Base-by-base conservation (phyloP, 2,797 vertebrate species). In the Pteronotus mesoamericanus region DNA sequence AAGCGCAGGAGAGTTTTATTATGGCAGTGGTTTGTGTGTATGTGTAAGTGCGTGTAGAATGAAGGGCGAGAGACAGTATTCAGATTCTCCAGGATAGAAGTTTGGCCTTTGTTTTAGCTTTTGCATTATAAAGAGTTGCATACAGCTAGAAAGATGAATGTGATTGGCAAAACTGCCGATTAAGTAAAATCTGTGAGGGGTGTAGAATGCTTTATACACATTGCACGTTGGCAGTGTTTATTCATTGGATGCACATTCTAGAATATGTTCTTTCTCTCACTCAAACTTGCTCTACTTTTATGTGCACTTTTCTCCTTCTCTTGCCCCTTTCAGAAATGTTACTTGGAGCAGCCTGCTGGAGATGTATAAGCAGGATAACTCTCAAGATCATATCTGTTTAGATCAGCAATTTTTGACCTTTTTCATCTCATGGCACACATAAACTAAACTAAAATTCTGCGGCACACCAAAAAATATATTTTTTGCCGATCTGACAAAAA, bases 351-450 rank as follows among this genome's bases (percentile, higher is more conserved):
- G 90, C 92, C 82, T 97, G 96, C 91, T 59, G 96, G 83, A 96
- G 94, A 85, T 96, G 94, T 96, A 79, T 94, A 85, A 91, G 92
- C 66, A 96, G 78, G 96, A 96, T 94, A 96, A 92, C 96, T 98
- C 96, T 93, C 94, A 93, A 97, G 98, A 98, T 98, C 64, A 3
- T 96, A 97, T 98, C 97, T 98, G 74, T 78, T 96, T 97, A 79
- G 98, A 98, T 98, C 97, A 98, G 34, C 48, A 2, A 55, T 79
- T 79, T 79, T 34, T 75, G 37, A 79, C 53, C 75, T 24, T 55
- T 55, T 37, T 22, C 48, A 55, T 78, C n/a, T 79, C 34, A 39
- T 26, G 75, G 51, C 53, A 79, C 12, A 53, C 75, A 64, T 64
- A 64, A 64, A 64, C 29, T 64, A 64, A 64, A 64, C 51, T 15